phyloP scores from a whole-genome alignment of 2,797 vertebrate species.

The Enteromius fasciolatus region DNA sequence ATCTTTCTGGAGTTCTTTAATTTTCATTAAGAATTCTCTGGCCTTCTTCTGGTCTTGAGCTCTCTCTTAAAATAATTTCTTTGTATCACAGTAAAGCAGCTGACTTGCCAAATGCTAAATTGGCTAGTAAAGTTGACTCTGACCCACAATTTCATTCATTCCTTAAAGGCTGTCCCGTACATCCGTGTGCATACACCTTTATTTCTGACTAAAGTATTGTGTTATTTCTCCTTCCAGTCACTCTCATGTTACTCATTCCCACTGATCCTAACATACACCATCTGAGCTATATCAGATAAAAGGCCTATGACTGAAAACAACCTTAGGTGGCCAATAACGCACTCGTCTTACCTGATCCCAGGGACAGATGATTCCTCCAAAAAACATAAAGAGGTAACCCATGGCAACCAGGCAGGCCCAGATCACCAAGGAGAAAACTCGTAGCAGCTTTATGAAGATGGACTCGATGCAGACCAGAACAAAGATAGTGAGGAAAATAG shows the following conservation, averaged over 20 bases:
- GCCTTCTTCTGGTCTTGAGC: neutral
- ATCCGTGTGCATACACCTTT: neutral
- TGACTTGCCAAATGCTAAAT: neutral
- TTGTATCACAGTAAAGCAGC: neutral
- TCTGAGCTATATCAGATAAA: neutral
- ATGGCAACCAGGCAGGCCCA: slow-evolving; percentile 95
- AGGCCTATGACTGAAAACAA: slow-evolving; percentile 46
- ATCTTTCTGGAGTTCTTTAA: neutral
- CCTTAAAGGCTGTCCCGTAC: neutral
- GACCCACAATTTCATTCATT: neutral
- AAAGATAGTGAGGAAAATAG: slow-evolving; percentile 97
- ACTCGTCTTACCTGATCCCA: slow-evolving; percentile 93
- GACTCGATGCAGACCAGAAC: slow-evolving; percentile 96
- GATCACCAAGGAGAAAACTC: slow-evolving; percentile 92
- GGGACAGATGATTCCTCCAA: slow-evolving; percentile 92
- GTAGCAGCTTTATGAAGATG: slow-evolving; percentile 94
- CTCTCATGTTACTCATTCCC: neutral
- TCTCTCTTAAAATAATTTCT: too few species aligned
- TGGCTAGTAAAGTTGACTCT: neutral
- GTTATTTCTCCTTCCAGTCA: slow-evolving; percentile 1
- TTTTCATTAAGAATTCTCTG: neutral
- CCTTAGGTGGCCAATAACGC: neutral
- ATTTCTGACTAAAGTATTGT: neutral
- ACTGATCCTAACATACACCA: slow-evolving; percentile 21
- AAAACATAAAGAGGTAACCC: slow-evolving; percentile 98